Evolutionary conservation across 2,888 invertebrate species (phyloP).

Genomic region (Drosophila kokeensis): DNA sequence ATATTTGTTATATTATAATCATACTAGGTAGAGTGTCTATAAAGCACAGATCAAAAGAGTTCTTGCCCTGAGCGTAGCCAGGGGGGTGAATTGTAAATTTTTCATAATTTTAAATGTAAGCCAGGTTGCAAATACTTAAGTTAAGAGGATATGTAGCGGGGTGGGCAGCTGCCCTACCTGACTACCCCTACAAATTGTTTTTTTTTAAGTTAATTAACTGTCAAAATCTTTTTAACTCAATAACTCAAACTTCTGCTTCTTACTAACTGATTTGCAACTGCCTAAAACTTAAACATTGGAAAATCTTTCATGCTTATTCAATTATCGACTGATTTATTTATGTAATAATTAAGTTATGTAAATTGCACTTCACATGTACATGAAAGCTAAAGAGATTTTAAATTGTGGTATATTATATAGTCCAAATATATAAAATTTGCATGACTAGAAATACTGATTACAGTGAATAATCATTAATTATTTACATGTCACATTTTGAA

Average conservation of each 20-base stretch:
- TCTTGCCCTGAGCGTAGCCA: not conserved
- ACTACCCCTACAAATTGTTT: not conserved
- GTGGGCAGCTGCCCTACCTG: not conserved
- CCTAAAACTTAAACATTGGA: not conserved
- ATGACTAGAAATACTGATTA: not conserved
- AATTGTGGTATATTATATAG: not conserved
- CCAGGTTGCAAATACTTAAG: not conserved
- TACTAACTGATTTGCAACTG: not conserved
- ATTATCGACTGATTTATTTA: not conserved
- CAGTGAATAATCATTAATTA: not conserved
- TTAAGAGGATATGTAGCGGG: not conserved
- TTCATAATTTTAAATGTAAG: not conserved
- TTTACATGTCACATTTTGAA: not conserved
- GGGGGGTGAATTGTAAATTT: accelerated
- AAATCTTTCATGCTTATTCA: not conserved
- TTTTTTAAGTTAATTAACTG: not conserved
- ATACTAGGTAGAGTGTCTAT: not conserved
- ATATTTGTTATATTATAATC: not conserved
- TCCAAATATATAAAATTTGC: no score
- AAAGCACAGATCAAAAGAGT: not conserved
- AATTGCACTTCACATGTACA: not conserved
- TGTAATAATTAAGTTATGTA: not conserved
- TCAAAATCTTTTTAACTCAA: not conserved
- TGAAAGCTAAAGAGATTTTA: not conserved
- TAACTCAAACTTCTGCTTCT: not conserved